Base-by-base conservation (phyloP, 2,888 invertebrate genomes). In the Sinodicranocentrus sp. region DNA sequence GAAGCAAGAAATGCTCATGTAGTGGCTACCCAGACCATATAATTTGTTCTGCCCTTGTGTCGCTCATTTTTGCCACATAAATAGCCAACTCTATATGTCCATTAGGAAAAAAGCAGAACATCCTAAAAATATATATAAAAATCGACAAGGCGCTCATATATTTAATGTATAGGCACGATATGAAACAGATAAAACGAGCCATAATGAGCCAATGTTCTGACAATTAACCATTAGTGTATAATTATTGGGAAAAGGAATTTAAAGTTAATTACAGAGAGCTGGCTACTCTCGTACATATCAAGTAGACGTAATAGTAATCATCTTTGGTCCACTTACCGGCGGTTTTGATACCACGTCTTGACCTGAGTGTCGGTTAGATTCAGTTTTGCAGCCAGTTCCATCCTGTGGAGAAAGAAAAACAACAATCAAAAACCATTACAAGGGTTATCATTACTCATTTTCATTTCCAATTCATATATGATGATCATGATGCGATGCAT, bases 341-440 rank as follows among this genome's bases (percentile, higher is more conserved):
- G 93, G 91, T 99, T 99, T 91, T 99, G 98, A 92, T 99, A 99
- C 99, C 99, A 99, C 89, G 99, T 99, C 92, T 99, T 99, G 90
- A 99, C 99, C 93, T 99, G 99, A 71, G 99, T 99, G 91, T 99
- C 99, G 57, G 97, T 98, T 82, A 99, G 93, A 89, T 97, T 96
- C 89, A 99, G 92, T 92, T 97, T 97, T 82, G 97, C 96, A 0
- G 99, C 99, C 89, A 99, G 92, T 92, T 99, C 99, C 97, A 99
- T 98, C 88, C 99, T 88, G 71, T 43, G 82, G 89, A 68, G 72
- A 84, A 90, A 2, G 92, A 92, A 61, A 61, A 67, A 21, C 5
- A 61, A 57, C 23, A 26, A 48, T 63, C 33, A 59, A 28, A 39
- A 70, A 67, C 25, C 54, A 72, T 82, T 57, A 67, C 17, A 33